phyloP scores from a whole-genome alignment of 2,888 invertebrate species.

The Drosophila paracracens region DNA sequence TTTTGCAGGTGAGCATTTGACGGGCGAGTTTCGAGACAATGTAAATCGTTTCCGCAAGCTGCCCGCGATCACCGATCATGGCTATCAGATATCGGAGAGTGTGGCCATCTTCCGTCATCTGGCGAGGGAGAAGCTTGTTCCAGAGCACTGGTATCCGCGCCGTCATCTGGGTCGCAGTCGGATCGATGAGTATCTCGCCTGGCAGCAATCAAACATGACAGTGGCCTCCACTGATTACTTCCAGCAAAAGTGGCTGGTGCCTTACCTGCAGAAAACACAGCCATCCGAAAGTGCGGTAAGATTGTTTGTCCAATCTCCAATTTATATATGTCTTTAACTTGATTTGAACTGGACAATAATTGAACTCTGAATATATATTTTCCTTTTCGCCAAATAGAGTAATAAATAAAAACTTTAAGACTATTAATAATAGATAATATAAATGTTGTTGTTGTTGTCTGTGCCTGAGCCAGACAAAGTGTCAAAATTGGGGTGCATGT shows the following conservation, averaged over 20 bases:
- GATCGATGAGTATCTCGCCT: constrained; percentile 90
- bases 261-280: constrained; percentile 86
- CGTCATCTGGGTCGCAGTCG: constrained; percentile 87
- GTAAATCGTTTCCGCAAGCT: constrained; percentile 88
- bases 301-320: constrained; percentile 3
- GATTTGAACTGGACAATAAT: background rate
- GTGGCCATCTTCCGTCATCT: constrained; percentile 90
- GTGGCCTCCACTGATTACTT: constrained; percentile 87
- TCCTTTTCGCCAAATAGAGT: background rate
- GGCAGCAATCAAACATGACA: constrained; percentile 90
- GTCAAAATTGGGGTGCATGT: background rate
- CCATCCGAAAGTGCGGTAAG: constrained; percentile 85
- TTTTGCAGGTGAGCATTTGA: constrained; percentile 87
- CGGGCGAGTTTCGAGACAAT: constrained; percentile 87
- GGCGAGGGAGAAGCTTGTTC: constrained; percentile 86
- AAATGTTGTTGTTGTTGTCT: background rate
- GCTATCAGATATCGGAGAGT: constrained; percentile 89
- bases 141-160: constrained; percentile 89
- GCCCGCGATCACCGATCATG: constrained; percentile 89
- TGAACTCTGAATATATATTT: background rate
- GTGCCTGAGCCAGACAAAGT: background rate
- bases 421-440: background rate
- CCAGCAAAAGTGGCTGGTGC: constrained; percentile 86
- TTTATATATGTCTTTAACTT: background rate
- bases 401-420: background rate